Evolutionary conservation across 2,797 vertebrate species (phyloP), one percentile per base, ranked within the genome.

Genomic region (Labeo calbasu): DNA sequence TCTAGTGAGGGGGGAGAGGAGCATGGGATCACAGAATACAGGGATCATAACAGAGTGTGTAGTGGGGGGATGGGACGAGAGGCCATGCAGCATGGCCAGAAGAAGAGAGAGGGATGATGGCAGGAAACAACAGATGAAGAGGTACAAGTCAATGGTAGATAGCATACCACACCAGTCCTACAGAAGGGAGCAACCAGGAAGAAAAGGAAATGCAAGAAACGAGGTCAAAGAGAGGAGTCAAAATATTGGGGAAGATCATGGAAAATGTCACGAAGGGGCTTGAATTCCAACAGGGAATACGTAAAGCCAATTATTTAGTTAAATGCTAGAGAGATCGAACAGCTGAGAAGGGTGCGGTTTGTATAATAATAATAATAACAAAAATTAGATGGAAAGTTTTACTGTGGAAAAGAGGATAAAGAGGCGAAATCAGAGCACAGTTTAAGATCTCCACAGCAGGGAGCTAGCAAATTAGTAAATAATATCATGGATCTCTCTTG

Each of bases 401-500:
- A 36, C 11, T 59, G 53, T 10, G 5, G 11, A 13, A 7, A n/a
- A 5, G 6, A 13, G 21, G 6, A 50, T 17, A 65, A 21, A 65
- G 12, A 4, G 4, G 11, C 6, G 15, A 71, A 51, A 57, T 21
- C 15, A 28, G 23, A 48, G 79, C 61, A 79, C 68, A 5, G 1
- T 68, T 65, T 79, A 51, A 59, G 48, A 69, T 63, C 70, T 79
- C 32, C 46, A 72, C 88, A 89, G 81, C 76, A 85, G 77, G 87
- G 84, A 89, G 90, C 43, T 61, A 92, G 88, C 92, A 91, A 92
- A 92, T 91, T 92, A 92, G 90, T 92, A 94, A 94, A 94, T 94
- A 94, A 94, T 94, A 92, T 92, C 92, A 92, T 84, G 90, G 86
- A 89, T 87, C 89, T 93, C 92, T 91, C 92, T 77, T 82, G 91